Evolutionary conservation across 2,797 vertebrate species (phyloP).

Genomic region (Platalea minor): DNA sequence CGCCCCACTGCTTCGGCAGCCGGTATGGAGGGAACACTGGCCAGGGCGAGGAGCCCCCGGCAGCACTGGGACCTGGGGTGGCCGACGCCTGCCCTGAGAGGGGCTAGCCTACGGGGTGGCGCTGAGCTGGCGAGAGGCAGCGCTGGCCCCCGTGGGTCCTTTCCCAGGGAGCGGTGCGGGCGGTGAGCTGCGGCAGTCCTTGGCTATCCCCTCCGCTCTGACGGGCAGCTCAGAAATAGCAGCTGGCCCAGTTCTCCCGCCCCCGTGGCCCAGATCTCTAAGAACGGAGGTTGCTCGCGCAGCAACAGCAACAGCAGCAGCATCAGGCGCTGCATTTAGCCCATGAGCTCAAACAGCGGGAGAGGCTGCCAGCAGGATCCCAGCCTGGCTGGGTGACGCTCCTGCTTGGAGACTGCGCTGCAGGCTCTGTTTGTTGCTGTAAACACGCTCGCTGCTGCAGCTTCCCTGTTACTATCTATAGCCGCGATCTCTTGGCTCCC

Average conservation of each 20-base stretch:
- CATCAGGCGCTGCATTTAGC: slow-evolving; percentile 59
- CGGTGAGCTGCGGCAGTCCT: slow-evolving; percentile 31
- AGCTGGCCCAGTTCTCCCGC: slow-evolving; percentile 74
- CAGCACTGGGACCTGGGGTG: not conserved
- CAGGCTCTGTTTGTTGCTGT: slow-evolving; percentile 77
- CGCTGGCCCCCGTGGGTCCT: not conserved
- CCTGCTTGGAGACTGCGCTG: slow-evolving; percentile 76
- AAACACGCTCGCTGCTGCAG: slow-evolving; percentile 71
- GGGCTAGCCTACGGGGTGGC: rapidly evolving
- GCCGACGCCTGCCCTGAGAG: rapidly evolving
- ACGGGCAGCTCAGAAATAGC: slow-evolving; percentile 77
- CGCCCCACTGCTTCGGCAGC: rapidly evolving
- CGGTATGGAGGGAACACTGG: rapidly evolving
- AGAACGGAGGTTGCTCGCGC: slow-evolving; percentile 69
- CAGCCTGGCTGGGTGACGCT: slow-evolving; percentile 58
- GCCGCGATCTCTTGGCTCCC: slow-evolving; percentile 72
- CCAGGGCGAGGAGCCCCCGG: rapidly evolving
- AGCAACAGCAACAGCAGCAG: slow-evolving; percentile 42
- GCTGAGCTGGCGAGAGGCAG: not conserved
- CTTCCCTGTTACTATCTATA: slow-evolving; percentile 81
- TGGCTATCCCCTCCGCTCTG: slow-evolving; percentile 70
- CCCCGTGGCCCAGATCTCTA: slow-evolving; percentile 72
- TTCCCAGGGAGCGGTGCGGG: not conserved
- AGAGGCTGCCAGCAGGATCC: slow-evolving; percentile 66
- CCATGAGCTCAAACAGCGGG: slow-evolving; percentile 71